Evolutionary conservation across 2,888 invertebrate genomes (phyloP).

Genomic region (Agonopterix heracliana): DNA sequence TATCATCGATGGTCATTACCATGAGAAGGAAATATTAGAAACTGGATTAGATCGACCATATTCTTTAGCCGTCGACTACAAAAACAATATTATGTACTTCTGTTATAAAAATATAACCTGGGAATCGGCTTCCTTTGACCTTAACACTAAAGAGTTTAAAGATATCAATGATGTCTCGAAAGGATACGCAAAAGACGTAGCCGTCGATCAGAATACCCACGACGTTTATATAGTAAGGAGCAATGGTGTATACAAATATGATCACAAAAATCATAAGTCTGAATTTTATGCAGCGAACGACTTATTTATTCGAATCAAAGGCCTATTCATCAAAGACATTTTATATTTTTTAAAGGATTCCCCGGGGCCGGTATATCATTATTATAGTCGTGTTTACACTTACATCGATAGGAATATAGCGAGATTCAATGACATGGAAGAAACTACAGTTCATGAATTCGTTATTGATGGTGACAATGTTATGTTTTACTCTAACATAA

Average conservation of each 20-base stretch:
- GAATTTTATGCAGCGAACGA: conserved; percentile 34
- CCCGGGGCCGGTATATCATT: too few species aligned
- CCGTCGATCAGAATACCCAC: conserved; percentile 42
- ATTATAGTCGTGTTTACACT: too few species aligned
- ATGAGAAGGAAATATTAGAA: conserved; percentile 40
- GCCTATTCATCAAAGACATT: conserved; percentile 44
- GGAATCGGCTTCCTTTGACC: conserved; percentile 31
- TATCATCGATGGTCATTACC: conserved; percentile 30
- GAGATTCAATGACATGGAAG: conserved; percentile 36
- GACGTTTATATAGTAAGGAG: conserved; percentile 50
- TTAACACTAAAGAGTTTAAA: conserved; percentile 43
- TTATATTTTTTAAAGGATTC: too few species aligned
- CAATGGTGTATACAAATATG: conserved; percentile 36
- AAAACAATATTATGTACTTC: conserved; percentile 47
- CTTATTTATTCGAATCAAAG: conserved; percentile 47
- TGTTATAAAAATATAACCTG: conserved; percentile 32
- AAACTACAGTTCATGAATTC: too few species aligned
- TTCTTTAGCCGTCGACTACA: conserved; percentile 43
- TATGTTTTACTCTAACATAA: too few species aligned
- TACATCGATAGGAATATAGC: conserved; percentile 29
- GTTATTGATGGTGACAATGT: too few species aligned
- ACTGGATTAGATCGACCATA: conserved; percentile 38
- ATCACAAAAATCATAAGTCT: conserved; percentile 26
- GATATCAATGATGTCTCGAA: conserved; percentile 38
- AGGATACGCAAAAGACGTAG: conserved; percentile 52